Base-by-base conservation (phyloP, 2,113 vertebrate species). In the human (Homo sapiens) region DNA sequence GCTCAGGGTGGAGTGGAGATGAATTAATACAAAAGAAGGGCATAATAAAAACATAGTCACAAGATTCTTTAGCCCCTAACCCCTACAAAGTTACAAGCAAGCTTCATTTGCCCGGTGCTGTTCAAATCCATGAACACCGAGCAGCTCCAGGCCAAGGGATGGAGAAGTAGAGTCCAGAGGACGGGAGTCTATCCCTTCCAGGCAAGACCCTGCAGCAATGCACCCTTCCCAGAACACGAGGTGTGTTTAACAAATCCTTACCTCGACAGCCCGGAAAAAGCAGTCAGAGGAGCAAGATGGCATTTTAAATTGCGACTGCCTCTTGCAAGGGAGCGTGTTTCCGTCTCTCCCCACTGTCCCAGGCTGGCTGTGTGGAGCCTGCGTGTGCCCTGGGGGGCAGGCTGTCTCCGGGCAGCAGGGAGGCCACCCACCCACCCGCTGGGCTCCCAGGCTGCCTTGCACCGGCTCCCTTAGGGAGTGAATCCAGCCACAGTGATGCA, bases 271-370 rank as follows among this genome's bases (percentile, higher is more conserved):
- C 98, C 97, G 99, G 98, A 99, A 99, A 98, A 99, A 99, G 99
- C 99, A 99, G 98, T 99, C 98, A 64, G 99, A 99, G 98, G 99
- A 99, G 98, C 99, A 99, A 98, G 99, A 99, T 97, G 99, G 99
- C 99, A 99, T 99, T 99, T 99, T 98, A 98, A 99, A 98, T 76
- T 96, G 94, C 97, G 97, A 94, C 96, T 89, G 98, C 97, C 98
- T 99, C 98, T 95, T 95, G 86, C 76, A 94, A 97, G 90, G 97
- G 84, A 95, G 96, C 93, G 89, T 97, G 96, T 97, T 94, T 87
- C 95, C 14, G 92, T 89, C 87, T 96, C 94, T 97, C 90, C 96
- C 92, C 98, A 92, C 81, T 3, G 70, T 73, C 97, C 97, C 40
- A 18, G 52, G 57, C 17, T 38, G 70, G 55, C 13, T 0, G 12